These are phyloP conservation scores for Aplodontia rufa DNA, from an alignment of 2,113 vertebrate species.

Conservation along the genomic window DNA sequence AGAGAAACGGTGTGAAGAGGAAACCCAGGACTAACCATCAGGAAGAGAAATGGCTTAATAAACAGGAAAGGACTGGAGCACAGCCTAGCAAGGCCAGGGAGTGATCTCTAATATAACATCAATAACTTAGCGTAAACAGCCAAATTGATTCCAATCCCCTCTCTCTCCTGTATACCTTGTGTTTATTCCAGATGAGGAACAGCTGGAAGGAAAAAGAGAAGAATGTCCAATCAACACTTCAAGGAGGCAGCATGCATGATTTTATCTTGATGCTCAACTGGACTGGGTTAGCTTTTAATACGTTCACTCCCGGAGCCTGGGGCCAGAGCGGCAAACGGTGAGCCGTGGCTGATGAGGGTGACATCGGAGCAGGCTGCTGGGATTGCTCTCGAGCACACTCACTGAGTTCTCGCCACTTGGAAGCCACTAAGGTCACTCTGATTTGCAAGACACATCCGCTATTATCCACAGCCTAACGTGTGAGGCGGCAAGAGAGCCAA, in stretches of 20 bases:
- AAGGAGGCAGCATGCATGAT: neutral
- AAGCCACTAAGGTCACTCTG: constrained; percentile 32
- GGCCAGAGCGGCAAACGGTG: fast-evolving
- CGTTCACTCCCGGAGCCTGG: neutral
- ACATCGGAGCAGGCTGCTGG: neutral
- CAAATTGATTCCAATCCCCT: neutral
- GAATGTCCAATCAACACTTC: neutral
- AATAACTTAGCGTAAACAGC: neutral
- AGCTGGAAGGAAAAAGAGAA: neutral
- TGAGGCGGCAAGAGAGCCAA: neutral
- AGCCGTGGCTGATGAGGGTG: neutral
- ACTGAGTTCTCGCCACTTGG: constrained; percentile 26
- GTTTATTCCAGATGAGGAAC: constrained; percentile 21
- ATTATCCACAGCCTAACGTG: neutral
- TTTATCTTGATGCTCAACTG: neutral
- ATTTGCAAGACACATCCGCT: constrained; percentile 44
- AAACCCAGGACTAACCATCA: neutral
- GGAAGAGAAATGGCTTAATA: neutral
- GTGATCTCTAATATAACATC: neutral
- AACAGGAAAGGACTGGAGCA: neutral
- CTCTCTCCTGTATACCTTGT: too few relatives aligned
- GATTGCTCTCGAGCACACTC: neutral
- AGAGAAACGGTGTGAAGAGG: neutral
- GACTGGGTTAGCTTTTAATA: neutral
- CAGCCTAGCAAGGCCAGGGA: neutral